These are phyloP conservation scores for Thymelicus lineola DNA, from an alignment of 2,888 invertebrate genomes.

Conservation along the genomic window DNA sequence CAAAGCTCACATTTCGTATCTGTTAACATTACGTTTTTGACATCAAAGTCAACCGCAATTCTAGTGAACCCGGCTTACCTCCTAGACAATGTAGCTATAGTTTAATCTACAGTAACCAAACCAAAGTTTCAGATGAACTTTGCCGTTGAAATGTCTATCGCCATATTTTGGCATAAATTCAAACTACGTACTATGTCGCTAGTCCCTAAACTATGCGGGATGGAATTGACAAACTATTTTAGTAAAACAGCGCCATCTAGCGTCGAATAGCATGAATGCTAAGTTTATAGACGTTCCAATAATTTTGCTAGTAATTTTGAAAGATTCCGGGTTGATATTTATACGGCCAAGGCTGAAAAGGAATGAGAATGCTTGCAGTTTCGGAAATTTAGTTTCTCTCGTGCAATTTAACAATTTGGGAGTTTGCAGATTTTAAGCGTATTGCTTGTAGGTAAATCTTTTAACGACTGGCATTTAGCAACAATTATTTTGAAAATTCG, in stretches of 20 bases:
- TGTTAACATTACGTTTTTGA: slow-evolving; percentile 35
- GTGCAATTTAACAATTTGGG: slow-evolving; percentile 6
- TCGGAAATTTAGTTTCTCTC: slow-evolving; percentile 13
- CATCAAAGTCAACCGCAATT: slow-evolving; percentile 48
- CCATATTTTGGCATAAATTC: slow-evolving; percentile 69
- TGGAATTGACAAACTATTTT: slow-evolving; percentile 53
- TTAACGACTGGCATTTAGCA: background rate
- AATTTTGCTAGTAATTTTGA: slow-evolving; percentile 25
- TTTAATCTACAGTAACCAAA: slow-evolving; percentile 66
- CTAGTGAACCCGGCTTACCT: slow-evolving; percentile 28
- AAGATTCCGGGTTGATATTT: slow-evolving; percentile 34
- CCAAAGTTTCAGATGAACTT: slow-evolving; percentile 50
- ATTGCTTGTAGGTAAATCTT: background rate
- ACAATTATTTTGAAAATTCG: background rate
- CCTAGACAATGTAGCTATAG: slow-evolving; percentile 47
- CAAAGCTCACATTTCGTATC: slow-evolving; percentile 22
- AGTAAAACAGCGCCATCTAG: slow-evolving; percentile 62
- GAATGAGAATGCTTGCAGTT: slow-evolving; percentile 12
- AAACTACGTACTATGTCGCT: slow-evolving; percentile 52
- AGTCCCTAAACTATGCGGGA: slow-evolving; percentile 46
- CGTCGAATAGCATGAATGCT: slow-evolving; percentile 55
- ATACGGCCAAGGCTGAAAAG: slow-evolving; percentile 14
- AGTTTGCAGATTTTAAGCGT: slow-evolving; percentile 8
- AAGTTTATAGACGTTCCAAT: slow-evolving; percentile 31
- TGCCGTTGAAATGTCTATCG: slow-evolving; percentile 48